Percentiles rank a stretch among this genome's conserved stretches.
Evolutionary conservation across 2,113 vertebrate genomes (phyloP).

Genomic region (Oryzias woworae): DNA sequence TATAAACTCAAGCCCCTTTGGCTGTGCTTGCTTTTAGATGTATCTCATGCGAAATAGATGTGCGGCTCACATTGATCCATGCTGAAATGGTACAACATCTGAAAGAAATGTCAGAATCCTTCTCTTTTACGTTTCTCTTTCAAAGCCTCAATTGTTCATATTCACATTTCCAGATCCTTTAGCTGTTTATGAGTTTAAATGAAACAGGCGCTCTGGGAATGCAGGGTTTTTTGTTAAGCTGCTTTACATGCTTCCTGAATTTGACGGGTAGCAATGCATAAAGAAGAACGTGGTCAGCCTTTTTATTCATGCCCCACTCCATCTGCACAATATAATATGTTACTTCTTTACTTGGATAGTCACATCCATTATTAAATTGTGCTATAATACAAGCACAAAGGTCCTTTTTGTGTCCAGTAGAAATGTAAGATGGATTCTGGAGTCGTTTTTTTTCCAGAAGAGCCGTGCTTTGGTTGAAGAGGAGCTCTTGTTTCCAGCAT

Average conservation of each 20-base stretch:
- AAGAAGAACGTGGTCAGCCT: conserved; percentile 10
- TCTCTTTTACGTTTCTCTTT: conserved; percentile 25
- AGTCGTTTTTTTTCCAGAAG: background rate
- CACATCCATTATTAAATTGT: background rate
- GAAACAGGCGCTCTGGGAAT: conserved; percentile 28
- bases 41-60: conserved; percentile 72
- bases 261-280: conserved; percentile 22
- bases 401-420: too few relatives aligned
- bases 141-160: conserved; percentile 28
- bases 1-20: conserved; percentile 35
- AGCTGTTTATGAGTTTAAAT: conserved; percentile 47
- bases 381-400: background rate
- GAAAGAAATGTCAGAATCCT: conserved; percentile 68
- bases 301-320: background rate
- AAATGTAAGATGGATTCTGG: background rate
- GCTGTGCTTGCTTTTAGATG: conserved; percentile 58
- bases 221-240: conserved; percentile 25
- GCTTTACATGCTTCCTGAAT: conserved; percentile 42
- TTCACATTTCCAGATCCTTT: conserved; percentile 4
- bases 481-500: background rate
- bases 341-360: conserved; percentile 26
- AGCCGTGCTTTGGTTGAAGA: background rate
- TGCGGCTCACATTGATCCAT: conserved; percentile 63
- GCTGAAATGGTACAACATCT: conserved; percentile 61
- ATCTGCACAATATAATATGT: conserved; percentile 36